Conservation (phyloP, 2,797 vertebrate species). For the Gymnopithys bicolor region DNA sequence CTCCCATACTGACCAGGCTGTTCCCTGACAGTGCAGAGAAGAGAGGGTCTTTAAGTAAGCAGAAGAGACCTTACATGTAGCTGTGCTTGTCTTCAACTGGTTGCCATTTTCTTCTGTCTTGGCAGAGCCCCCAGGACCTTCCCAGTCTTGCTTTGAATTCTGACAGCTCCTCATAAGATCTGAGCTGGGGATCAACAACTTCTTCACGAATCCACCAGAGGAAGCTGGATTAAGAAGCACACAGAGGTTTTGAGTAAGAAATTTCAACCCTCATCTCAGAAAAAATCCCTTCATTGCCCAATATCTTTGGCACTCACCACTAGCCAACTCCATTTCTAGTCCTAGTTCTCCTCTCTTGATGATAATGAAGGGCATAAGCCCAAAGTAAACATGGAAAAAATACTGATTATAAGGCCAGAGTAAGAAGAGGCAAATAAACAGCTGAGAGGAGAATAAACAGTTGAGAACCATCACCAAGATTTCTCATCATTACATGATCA, state of each 20-base stretch:
- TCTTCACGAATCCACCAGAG: slow-evolving; percentile 16
- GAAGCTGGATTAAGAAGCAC: slow-evolving; percentile 25
- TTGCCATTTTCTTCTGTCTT: slow-evolving; percentile 18
- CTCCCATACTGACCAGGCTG: background rate
- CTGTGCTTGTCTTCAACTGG: background rate
- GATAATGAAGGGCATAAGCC: background rate
- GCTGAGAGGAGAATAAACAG: background rate
- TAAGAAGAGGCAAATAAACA: background rate
- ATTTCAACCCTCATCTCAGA: background rate
- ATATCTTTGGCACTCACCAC: background rate
- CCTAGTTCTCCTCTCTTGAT: background rate
- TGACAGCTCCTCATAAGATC: slow-evolving; percentile 66
- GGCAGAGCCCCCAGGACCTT: background rate
- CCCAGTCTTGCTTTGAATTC: slow-evolving; percentile 17
- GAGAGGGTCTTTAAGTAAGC: background rate
- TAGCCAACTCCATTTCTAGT: background rate
- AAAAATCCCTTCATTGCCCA: background rate
- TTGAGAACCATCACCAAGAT: background rate
- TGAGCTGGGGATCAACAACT: slow-evolving; percentile 60
- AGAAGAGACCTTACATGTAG: slow-evolving; percentile 19
- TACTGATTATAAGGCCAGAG: background rate
- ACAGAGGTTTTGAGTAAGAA: background rate
- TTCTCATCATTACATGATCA: background rate
- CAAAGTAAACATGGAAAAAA: background rate
- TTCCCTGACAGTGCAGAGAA: background rate